Evolutionary conservation across 2,888 invertebrate genomes (phyloP), one percentile per base, ranked within the genome.

Genomic region (Eugnorisma glareosa): DNA sequence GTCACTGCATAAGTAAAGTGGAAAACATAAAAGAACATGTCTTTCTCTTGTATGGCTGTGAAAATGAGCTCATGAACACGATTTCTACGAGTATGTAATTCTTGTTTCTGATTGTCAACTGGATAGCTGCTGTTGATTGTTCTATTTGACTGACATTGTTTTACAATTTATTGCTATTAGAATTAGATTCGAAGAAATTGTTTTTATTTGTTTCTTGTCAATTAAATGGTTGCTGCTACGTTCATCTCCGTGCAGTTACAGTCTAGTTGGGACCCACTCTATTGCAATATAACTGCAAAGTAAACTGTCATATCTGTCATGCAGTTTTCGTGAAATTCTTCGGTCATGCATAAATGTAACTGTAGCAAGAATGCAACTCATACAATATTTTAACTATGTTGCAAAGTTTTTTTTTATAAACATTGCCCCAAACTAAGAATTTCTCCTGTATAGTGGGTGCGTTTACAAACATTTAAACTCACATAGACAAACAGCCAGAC

Each of bases 11-110:
- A 83, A 77, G 64, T 13, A 48, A 63, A 67, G 54, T 69, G 61
- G 68, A 72, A 70, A 61, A 77, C 18, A 63, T 83, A 37, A 77
- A 85, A 69, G 77, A 71, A 71, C 45, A 72, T 35, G 45, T 77
- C 31, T 82, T 75, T 85, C 48, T 82, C 59, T 82, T 54, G 45
- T 10, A n/a, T 72, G 40, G 31, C 24, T 51, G 43, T 82, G 48
- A 48, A 66, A 82, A 70, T 57, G 64, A 85, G 35, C 43, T 75
- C 48, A 82, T 68, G 51, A 35, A 24, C 45, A 81, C 64, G 63
- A 79, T 69, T 83, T 40, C 54, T 57, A n/a, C n/a, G n/a, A n/a
- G n/a, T n/a, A 48, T 79, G 57, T 79, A 21, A 59, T 28, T 67
- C 43, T 59, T 10, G 15, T 51, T 79, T 79, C 35, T 59, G 48